Base-by-base conservation (phyloP, 2,797 vertebrate genomes). In the Chrosomus eos region DNA sequence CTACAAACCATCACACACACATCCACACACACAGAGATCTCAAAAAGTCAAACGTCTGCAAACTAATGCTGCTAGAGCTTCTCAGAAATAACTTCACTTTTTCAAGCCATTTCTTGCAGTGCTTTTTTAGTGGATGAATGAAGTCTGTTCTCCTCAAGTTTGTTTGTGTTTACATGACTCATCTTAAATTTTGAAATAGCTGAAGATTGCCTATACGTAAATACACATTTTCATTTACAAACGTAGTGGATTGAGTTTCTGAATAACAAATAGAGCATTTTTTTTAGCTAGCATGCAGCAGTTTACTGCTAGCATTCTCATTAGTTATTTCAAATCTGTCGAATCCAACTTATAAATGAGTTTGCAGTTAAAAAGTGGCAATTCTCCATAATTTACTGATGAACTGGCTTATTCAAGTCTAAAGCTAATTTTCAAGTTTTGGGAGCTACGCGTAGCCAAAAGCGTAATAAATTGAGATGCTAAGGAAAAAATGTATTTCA, bases 1-100 rank as follows among this genome's bases (percentile, higher is more conserved):
- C 66, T 51, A 7, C 72, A 81, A 78, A 88, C 73, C 75, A 66
- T 43, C 53, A 16, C 18, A 31, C 67, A 43, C 53, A 72, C 40
- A 71, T 45, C 16, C 33, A 38, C 23, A 80, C 33, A 72, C 36
- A 66, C 23, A 66, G 18, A 33, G 18, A 5, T 26, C 8, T 18
- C 40, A 31, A 55, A 75, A 45, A 78, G 53, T 40, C 23, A 76
- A 76, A 38, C 4, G 4, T 18, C 53, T 76, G 53, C 53, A 58
- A 38, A 76, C 33, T 38, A 58, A 38, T 7, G 3, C 14, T 33
- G 48, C 48, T 14, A 7, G 28, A 53, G 48, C 21, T 75, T 14
- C 51, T 58, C 7, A 6, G 4, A 75, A 33, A 6, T 13, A 13
- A 21, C 13, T 75, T 7, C 3, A 36, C 21, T 55, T 38, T 75